A percentile compares a stretch with the other conserved stretches of the same genome.
These are phyloP conservation scores for Operophtera brumata DNA, from an alignment of 2,888 invertebrate species.

Conservation along the genomic window DNA sequence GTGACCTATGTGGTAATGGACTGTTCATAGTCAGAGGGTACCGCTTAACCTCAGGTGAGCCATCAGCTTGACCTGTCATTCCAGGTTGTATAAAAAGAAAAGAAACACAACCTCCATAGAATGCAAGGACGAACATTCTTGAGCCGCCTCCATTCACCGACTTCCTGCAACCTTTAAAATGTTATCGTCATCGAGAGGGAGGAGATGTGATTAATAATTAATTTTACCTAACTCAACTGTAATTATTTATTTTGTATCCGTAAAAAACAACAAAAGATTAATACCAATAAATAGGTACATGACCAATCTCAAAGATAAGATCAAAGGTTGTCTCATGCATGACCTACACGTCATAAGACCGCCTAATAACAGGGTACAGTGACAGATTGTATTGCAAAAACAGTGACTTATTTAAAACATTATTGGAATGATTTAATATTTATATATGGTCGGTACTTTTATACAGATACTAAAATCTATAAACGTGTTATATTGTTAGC, in stretches of 20 bases:
- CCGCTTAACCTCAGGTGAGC: too few relatives aligned
- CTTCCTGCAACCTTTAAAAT: background rate
- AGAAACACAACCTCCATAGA: too few relatives aligned
- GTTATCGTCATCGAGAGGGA: too few relatives aligned
- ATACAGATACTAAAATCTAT: too few relatives aligned
- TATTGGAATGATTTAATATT: slow-evolving; percentile 16
- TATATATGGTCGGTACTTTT: background rate
- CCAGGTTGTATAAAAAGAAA: too few relatives aligned
- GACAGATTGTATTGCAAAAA: slow-evolving; percentile 18
- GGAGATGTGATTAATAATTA: background rate
- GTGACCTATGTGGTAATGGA: too few relatives aligned
- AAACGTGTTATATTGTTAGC: too few relatives aligned
- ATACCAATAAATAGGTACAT: background rate
- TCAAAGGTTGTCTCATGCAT: slow-evolving; percentile 32
- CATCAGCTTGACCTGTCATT: too few relatives aligned
- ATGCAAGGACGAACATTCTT: too few relatives aligned
- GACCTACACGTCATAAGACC: slow-evolving; percentile 56
- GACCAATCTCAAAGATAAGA: slow-evolving; percentile 3
- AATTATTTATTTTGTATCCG: background rate
- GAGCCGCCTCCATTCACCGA: too few relatives aligned
- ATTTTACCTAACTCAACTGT: background rate
- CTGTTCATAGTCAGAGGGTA: too few relatives aligned
- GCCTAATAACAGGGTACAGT: slow-evolving; percentile 20
- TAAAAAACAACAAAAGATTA: background rate
- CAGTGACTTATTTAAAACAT: slow-evolving; percentile 21